Base-by-base conservation (phyloP, 37 sponge, comb jelly and placozoan species). In the Dysidea cf. avara region DNA sequence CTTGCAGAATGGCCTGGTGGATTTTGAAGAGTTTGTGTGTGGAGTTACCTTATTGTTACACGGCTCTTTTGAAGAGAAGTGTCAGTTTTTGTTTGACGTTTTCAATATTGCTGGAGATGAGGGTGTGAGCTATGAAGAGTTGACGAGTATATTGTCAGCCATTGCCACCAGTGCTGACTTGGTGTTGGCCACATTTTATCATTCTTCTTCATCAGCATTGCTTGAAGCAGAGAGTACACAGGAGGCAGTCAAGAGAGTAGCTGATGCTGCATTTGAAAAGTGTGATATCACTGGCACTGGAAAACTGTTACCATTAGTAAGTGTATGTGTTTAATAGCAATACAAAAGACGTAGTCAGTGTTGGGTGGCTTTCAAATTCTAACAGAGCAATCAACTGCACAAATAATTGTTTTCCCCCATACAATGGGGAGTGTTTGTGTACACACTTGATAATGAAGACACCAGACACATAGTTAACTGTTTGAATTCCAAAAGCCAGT, bases 1-100 rank as follows among this genome's bases (percentile, higher is more conserved):
- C 43, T 26, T 70, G 2, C 74, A 93, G 91, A 95, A 81, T 60
- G 88, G 84, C 7, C 61, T 46, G 36, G 61, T 95, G 13, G 81
- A 90, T 62, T 87, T 84, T 38, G 92, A 91, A 54, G 92, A 95
- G 77, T 95, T 95, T 78, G 83, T 85, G 11, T 87, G 86, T 61
- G 96, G 92, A 6, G 75, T 91, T 22, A 82, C 96, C 1, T 53
- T 91, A 0, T 30, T 91, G 35, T 56, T 85, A n/a, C 82, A 91
- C 49, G 96, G 92, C 46, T 75, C 92, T 34, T 82, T 91, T 64
- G 50, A 64, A 7, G 88, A 87, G 25, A 84, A 83, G 54, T 87
- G 92, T 40, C 34, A 32, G 22, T 82, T 95, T 17, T 80, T 95
- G 31, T 95, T 95, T 75, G 65, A 79, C 2, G 75, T 88, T 32